Conservation (phyloP, 2,888 invertebrate genomes). For the Eueremaeus valkanovi region DNA sequence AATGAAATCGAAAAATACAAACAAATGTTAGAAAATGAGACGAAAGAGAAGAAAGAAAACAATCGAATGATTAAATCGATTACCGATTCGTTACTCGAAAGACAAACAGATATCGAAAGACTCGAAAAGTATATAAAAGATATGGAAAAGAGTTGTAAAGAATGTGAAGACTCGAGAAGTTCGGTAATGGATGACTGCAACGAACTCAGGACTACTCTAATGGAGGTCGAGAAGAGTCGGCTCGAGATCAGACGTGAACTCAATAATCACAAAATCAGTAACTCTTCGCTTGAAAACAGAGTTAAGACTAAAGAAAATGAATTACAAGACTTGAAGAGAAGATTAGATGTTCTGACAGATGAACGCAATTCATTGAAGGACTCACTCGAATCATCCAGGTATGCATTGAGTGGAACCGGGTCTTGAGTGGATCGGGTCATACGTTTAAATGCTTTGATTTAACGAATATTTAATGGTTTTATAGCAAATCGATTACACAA, state of each 20-base stretch:
- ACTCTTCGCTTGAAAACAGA: constrained; percentile 30
- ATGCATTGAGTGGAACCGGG: no score
- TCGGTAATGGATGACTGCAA: constrained; percentile 25
- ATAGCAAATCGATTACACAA: constrained; percentile 38
- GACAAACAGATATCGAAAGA: constrained; percentile 34
- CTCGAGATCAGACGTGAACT: constrained; percentile 31
- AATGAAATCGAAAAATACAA: constrained; percentile 28
- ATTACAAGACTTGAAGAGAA: constrained; percentile 7
- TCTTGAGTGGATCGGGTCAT: no score
- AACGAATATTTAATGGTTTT: background rate
- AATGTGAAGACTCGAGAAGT: constrained; percentile 8
- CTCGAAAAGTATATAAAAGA: constrained; percentile 10
- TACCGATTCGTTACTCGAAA: constrained; percentile 19
- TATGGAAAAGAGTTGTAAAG: constrained; percentile 3
- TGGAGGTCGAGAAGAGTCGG: constrained; percentile 30
- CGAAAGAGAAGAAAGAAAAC: constrained; percentile 28
- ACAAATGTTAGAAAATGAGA: constrained; percentile 22
- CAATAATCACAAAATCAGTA: constrained; percentile 25
- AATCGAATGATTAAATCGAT: background rate
- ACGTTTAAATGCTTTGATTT: background rate
- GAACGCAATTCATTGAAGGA: constrained; percentile 33
- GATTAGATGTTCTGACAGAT: background rate
- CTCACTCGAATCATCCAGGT: constrained; percentile 36
- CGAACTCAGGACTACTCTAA: constrained; percentile 30
- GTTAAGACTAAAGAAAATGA: constrained; percentile 29